phyloP scores from a whole-genome alignment of 2,113 vertebrate species.

The Plectropomus leopardus region DNA sequence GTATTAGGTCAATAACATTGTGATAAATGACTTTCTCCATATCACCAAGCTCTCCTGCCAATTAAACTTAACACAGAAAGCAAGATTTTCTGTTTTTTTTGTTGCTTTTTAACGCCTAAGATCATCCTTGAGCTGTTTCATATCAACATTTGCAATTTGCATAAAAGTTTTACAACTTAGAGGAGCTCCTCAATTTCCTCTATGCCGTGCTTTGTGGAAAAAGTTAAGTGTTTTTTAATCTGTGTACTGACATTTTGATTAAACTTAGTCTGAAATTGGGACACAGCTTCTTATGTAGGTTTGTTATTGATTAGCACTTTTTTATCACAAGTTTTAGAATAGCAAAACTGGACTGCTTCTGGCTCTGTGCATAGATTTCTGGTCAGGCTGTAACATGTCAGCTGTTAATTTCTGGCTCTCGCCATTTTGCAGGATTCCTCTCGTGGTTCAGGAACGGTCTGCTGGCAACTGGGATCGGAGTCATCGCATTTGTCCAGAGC shows the following conservation, averaged over 20 bases:
- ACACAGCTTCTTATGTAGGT: background rate
- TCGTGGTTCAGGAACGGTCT: slow-evolving; percentile 94
- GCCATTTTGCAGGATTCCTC: slow-evolving; percentile 86
- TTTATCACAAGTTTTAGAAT: background rate
- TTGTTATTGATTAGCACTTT: background rate
- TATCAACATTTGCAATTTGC: background rate
- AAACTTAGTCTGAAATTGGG: background rate
- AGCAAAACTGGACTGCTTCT: background rate
- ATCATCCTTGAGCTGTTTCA: background rate
- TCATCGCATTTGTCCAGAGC: slow-evolving; percentile 92
- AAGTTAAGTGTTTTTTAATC: background rate
- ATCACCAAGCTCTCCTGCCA: background rate
- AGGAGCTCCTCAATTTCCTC: background rate
- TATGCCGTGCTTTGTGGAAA: background rate
- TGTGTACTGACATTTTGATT: background rate
- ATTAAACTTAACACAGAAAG: background rate
- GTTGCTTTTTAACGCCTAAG: no score
- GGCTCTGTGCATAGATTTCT: background rate
- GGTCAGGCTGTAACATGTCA: background rate
- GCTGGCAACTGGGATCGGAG: slow-evolving; percentile 90
- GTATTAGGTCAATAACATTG: no score
- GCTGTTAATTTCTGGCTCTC: slow-evolving; percentile 14
- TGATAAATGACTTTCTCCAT: no score
- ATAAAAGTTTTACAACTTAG: background rate
- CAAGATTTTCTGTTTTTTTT: background rate